A percentile compares a stretch with the other conserved stretches of the same genome.
Conservation (phyloP, 2,888 invertebrate genomes). For the Caradrina kadenii region DNA sequence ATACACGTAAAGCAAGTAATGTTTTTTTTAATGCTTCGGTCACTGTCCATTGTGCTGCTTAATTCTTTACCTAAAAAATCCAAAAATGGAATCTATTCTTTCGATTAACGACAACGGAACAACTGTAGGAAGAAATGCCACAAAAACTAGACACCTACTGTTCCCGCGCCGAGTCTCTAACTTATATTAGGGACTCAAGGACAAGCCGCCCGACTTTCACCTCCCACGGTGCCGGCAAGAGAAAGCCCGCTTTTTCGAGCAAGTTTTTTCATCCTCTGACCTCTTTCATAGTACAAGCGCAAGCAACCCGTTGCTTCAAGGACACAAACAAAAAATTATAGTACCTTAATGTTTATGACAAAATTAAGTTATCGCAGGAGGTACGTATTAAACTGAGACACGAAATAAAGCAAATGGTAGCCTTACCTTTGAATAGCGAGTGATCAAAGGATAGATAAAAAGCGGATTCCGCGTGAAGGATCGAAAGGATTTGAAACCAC, state of each 20-base stretch:
- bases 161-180: constrained; percentile 70
- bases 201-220: constrained; percentile 84
- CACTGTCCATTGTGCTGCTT: constrained; percentile 36
- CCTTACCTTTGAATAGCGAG: constrained; percentile 62
- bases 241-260: constrained; percentile 78
- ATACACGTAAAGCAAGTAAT: constrained; percentile 55
- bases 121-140: constrained; percentile 39
- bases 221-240: constrained; percentile 78
- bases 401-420: constrained; percentile 63
- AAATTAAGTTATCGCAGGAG: constrained; percentile 39
- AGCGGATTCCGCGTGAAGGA: constrained; percentile 73
- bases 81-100: constrained; percentile 35
- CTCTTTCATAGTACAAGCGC: constrained; percentile 68
- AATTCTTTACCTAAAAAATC: constrained; percentile 39
- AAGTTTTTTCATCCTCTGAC: constrained; percentile 75
- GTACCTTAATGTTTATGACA: constrained; percentile 17
- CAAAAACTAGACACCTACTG: constrained; percentile 37
- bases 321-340: constrained; percentile 34
- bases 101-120: constrained; percentile 22
- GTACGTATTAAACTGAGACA: constrained; percentile 37
- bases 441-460: constrained; percentile 80
- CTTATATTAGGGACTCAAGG: constrained; percentile 80
- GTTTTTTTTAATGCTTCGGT: constrained; percentile 21
- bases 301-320: constrained; percentile 54
- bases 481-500: constrained; percentile 74